Evolutionary conservation across 2,888 invertebrate genomes (phyloP).

Genomic region (Diarsia dahlii): DNA sequence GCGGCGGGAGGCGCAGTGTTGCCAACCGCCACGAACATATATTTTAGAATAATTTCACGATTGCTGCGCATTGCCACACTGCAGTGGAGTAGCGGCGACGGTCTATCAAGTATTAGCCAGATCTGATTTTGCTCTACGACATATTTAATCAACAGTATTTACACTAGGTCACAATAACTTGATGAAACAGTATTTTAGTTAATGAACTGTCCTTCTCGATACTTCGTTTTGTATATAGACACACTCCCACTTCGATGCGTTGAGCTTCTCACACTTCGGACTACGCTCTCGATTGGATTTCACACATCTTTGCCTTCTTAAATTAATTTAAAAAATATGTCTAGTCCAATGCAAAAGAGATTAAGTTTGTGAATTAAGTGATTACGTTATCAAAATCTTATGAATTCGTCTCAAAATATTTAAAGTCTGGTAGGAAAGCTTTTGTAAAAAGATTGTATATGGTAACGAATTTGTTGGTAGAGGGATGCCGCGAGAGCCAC

Average conservation of each 20-base stretch:
- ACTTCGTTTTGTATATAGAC: slow-evolving; percentile 84
- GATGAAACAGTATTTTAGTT: slow-evolving; percentile 88
- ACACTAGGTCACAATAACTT: slow-evolving; percentile 84
- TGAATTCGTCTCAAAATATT: slow-evolving; percentile 74
- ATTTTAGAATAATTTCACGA: slow-evolving; percentile 84
- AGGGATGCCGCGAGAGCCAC: slow-evolving; percentile 73
- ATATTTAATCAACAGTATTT: slow-evolving; percentile 83
- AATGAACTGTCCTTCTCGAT: slow-evolving; percentile 78
- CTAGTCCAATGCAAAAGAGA: slow-evolving; percentile 90
- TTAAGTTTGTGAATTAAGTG: slow-evolving; percentile 88
- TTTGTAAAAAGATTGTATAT: slow-evolving; percentile 80
- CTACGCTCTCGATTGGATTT: slow-evolving; percentile 84
- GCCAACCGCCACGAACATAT: slow-evolving; percentile 76
- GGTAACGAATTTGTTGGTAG: slow-evolving; percentile 77
- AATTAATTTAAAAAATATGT: slow-evolving; percentile 87
- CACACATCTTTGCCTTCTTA: slow-evolving; percentile 90
- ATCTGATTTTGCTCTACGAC: slow-evolving; percentile 84
- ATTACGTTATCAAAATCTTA: slow-evolving; percentile 75
- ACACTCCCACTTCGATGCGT: slow-evolving; percentile 75
- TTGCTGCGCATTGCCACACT: slow-evolving; percentile 78
- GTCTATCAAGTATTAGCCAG: slow-evolving; percentile 82
- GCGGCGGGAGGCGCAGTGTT: slow-evolving; percentile 77
- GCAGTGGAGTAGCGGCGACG: slow-evolving; percentile 68
- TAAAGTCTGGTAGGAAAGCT: slow-evolving; percentile 78
- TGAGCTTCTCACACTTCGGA: slow-evolving; percentile 74